Evolutionary conservation across 1,140 invertebrate genomes (phyloP), one percentile per base, ranked within the genome.

Genomic region (Papilio dardanus): DNA sequence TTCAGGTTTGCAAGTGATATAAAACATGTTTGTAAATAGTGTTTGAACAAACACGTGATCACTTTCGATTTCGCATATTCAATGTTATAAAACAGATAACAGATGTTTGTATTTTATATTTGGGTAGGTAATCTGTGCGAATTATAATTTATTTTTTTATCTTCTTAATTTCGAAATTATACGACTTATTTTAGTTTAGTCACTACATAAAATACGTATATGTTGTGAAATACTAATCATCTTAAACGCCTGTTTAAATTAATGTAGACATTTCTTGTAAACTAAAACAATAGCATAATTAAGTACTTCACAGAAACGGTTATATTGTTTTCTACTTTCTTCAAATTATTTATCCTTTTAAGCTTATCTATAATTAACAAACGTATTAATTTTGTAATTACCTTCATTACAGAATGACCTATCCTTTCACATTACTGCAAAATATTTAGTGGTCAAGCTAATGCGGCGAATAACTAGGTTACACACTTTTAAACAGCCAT

Each of bases 1-100:
- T 69, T 42, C 54, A 16, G 14, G 54, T 28, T 58, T 62, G 24
- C 14, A 62, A 62, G 21, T 62, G 54, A 62, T 62, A 28, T 14
- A 28, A 62, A 62, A 62, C 24, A 12, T 69, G 67, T 69, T 69
- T 69, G 67, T 69, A 69, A 69, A 69, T 40, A 40, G 35, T 68
- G 35, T 62, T 54, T 54, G 24, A 12, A 24, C 21, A 10, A 12
- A 58, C 66, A 37, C 66, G 66, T 68, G 31, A 37, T 68, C 66
- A 21, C 66, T n/a, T 10, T 50, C 19, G n/a, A 19, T 19, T 21
- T 50, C 5, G 6, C n/a, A n/a, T 21, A 50, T 21, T 24, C 46
- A 50, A 50, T 7, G 46, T 24, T 50, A 21, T 50, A 5, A n/a
- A n/a, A n/a, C n/a, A n/a, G n/a, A n/a, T n/a, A n/a, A n/a, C n/a